Conservation (phyloP, 2,888 invertebrate species). For the Eumerus sabulonum region DNA sequence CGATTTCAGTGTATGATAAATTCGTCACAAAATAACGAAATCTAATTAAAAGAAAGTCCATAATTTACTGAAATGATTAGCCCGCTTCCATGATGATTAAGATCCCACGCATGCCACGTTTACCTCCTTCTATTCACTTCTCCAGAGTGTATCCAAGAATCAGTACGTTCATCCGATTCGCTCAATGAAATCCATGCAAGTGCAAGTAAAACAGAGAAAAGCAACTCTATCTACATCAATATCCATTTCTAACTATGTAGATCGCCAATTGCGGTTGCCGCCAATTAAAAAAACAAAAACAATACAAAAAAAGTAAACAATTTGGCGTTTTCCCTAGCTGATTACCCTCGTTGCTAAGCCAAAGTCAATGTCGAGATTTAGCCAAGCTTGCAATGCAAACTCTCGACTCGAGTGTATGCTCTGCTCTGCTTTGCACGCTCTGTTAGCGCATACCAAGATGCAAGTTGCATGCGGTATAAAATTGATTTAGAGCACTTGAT, state of each 20-base stretch:
- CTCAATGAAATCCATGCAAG: constrained; percentile 59
- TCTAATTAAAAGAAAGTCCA: neutral
- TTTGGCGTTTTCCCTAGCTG: constrained; percentile 54
- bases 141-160: too few relatives aligned
- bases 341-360: constrained; percentile 53
- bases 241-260: neutral
- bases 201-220: constrained; percentile 59
- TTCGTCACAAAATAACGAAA: too few relatives aligned
- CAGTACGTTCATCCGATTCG: constrained; percentile 43
- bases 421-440: constrained; percentile 64
- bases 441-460: constrained; percentile 70
- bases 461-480: constrained; percentile 73
- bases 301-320: constrained; percentile 58
- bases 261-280: neutral
- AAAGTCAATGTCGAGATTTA: constrained; percentile 41
- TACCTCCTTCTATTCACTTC: too few relatives aligned
- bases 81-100: too few relatives aligned
- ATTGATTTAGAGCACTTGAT: constrained; percentile 70
- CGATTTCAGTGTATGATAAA: too few relatives aligned
- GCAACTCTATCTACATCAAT: constrained; percentile 8
- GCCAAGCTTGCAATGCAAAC: constrained; percentile 59
- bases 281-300: constrained; percentile 33
- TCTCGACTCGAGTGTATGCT: constrained; percentile 55
- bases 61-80: neutral
- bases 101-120: too few relatives aligned